phyloP scores from a whole-genome alignment of 2,888 invertebrate species.

The Apodemia mormo region DNA sequence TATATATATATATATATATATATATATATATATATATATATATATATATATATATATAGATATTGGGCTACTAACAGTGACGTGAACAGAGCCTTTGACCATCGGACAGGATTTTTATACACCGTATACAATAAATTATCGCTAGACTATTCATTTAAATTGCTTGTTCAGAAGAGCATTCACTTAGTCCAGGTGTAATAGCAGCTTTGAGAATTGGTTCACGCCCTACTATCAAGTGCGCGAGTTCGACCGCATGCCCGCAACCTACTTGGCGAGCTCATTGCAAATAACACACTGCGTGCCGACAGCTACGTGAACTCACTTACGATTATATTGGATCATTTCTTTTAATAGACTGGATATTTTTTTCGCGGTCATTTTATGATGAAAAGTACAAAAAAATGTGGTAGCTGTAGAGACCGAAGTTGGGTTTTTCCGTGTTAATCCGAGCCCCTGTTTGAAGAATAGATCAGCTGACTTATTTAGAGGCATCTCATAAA shows the following conservation, averaged over 20 bases:
- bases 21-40: too few species aligned
- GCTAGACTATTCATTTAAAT: conserved; percentile 4
- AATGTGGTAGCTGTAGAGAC: too few species aligned
- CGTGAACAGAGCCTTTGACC: too few species aligned
- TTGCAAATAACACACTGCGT: conserved; percentile 37
- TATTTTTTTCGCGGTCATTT: conserved; percentile 14
- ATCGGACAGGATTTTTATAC: too few species aligned
- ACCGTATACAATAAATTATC: too few species aligned
- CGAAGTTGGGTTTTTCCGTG: too few species aligned
- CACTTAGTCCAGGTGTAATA: conserved; percentile 11
- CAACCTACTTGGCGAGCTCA: conserved; percentile 64
- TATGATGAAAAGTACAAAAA: not conserved
- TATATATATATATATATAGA: too few species aligned
- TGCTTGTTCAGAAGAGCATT: conserved; percentile 10
- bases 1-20: too few species aligned
- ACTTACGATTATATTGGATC: conserved; percentile 23
- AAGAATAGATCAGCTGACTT: too few species aligned
- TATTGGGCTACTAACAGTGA: too few species aligned
- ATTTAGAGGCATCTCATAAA: too few species aligned
- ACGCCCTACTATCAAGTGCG: conserved; percentile 16
- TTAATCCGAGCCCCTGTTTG: too few species aligned
- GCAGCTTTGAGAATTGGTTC: conserved; percentile 13
- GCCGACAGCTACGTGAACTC: conserved; percentile 35
- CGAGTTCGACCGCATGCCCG: conserved; percentile 50
- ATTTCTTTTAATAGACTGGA: conserved; percentile 27